Evolutionary conservation across 2,888 invertebrate species (phyloP).

Genomic region (Argyresthia goedartella): DNA sequence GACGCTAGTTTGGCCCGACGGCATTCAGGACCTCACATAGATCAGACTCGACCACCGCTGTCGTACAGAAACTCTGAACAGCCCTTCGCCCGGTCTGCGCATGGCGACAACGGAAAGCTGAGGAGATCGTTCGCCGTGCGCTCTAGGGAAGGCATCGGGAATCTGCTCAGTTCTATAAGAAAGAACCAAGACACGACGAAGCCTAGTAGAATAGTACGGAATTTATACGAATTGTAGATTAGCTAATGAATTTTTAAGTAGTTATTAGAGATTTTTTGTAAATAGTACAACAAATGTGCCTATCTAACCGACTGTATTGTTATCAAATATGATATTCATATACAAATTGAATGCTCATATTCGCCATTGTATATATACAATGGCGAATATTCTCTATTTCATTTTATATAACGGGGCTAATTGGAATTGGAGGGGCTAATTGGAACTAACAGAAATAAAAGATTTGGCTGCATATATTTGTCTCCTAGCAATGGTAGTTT

Average conservation of each 20-base stretch:
- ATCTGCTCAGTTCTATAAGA: slow-evolving; percentile 44
- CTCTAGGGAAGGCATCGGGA: slow-evolving; percentile 57
- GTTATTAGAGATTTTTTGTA: too few species aligned
- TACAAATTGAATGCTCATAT: neutral
- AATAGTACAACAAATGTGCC: too few species aligned
- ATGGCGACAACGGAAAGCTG: slow-evolving; percentile 46
- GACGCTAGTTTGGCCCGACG: slow-evolving; percentile 9
- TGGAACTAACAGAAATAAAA: too few species aligned
- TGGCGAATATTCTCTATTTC: neutral
- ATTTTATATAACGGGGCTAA: too few species aligned
- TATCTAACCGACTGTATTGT: neutral
- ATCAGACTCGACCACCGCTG: slow-evolving; percentile 14
- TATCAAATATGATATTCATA: neutral
- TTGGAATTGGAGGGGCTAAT: too few species aligned
- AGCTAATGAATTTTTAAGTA: neutral
- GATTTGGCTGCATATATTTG: too few species aligned
- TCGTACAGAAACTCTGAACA: slow-evolving; percentile 30
- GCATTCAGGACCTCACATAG: neutral
- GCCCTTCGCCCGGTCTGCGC: slow-evolving; percentile 38
- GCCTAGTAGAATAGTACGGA: slow-evolving; percentile 32
- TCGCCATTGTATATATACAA: neutral
- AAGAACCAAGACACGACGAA: slow-evolving; percentile 40
- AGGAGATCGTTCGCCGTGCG: slow-evolving; percentile 57
- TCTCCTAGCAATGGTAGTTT: too few species aligned
- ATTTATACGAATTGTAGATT: slow-evolving; percentile 10